phyloP scores from a whole-genome alignment of 1,140 invertebrate species.

The Whitmania pigra region DNA sequence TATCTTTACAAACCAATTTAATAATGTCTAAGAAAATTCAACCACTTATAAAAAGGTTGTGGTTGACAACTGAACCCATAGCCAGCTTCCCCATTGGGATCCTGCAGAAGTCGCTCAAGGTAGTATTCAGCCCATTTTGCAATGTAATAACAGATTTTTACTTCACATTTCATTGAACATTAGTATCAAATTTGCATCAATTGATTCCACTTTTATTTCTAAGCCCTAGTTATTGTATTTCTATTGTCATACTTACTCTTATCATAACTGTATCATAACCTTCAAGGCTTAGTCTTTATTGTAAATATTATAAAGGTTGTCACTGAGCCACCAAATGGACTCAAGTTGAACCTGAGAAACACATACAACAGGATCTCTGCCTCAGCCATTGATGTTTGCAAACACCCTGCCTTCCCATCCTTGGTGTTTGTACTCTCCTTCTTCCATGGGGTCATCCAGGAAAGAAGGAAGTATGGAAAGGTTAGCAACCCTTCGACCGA shows the following conservation, averaged over 20 bases:
- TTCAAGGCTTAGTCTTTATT: too few relatives aligned
- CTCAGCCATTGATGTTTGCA: constrained; percentile 56
- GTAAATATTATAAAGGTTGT: constrained; percentile 51
- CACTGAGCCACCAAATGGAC: constrained; percentile 71
- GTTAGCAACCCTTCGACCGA: constrained; percentile 51
- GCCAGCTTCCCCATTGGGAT: constrained; percentile 74
- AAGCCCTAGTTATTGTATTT: too few relatives aligned
- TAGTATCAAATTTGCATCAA: too few relatives aligned
- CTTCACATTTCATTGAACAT: too few relatives aligned
- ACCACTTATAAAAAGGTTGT: constrained; percentile 44
- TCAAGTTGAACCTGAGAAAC: constrained; percentile 74
- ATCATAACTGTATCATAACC: too few relatives aligned
- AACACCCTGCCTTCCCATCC: constrained; percentile 48
- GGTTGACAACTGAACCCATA: constrained; percentile 76
- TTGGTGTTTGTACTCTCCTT: constrained; percentile 30
- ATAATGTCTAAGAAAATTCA: too few relatives aligned
- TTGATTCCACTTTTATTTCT: too few relatives aligned
- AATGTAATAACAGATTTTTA: background rate
- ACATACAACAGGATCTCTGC: constrained; percentile 70
- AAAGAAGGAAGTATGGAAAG: constrained; percentile 72
- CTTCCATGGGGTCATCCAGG: constrained; percentile 67
- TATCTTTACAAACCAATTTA: too few relatives aligned
- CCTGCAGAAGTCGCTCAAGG: constrained; percentile 68
- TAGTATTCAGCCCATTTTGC: constrained; percentile 30
- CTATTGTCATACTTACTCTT: too few relatives aligned